Base-by-base conservation (phyloP, 35 echinoderm and acorn worm species). In the Amphiura filiformis region DNA sequence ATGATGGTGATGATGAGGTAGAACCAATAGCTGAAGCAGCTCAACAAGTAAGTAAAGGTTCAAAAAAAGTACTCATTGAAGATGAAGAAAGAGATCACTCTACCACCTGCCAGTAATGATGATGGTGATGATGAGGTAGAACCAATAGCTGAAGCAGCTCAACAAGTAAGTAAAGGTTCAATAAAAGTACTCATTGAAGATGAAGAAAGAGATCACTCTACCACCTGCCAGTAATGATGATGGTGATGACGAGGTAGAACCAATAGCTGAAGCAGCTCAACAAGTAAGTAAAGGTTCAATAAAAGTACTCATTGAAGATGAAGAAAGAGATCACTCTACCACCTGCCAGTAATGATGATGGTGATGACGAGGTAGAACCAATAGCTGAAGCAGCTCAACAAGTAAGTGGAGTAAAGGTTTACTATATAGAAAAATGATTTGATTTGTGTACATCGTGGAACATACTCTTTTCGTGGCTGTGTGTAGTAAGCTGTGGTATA, bases 11-110 rank as follows among this genome's bases (percentile, higher is more conserved):
- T 13, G 95, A 97, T 37, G 95, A 97, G 2, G 78, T 91, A 36
- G 95, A 97, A 86, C 91, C 92, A 47, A 93, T 97, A 37, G 86
- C 91, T n/a, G 95, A 97, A 81, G 91, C 88, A 32, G 91, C 95
- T 11, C 88, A 97, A 41, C 87, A 97, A 88, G 95, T 93, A 77
- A 78, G 81, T 83, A 15, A n/a, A n/a, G n/a, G n/a, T n/a, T n/a
- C n/a, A n/a, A n/a, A n/a, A n/a, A n/a, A n/a, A n/a, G n/a, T n/a
- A n/a, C n/a, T n/a, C n/a, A n/a, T n/a, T n/a, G n/a, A n/a, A n/a
- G 35, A 81, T 98, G 40, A 88, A 87, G 77, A 98, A 98, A 80
- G 96, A 98, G 31, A 89, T 98, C 41, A 42, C 80, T 64, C 86
- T 94, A 34, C 90, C 92, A 84, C 89, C 92, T 0, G 77, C 83